phyloP scores from a whole-genome alignment of 2,797 vertebrate species.

The Aulostomus chinensis region DNA sequence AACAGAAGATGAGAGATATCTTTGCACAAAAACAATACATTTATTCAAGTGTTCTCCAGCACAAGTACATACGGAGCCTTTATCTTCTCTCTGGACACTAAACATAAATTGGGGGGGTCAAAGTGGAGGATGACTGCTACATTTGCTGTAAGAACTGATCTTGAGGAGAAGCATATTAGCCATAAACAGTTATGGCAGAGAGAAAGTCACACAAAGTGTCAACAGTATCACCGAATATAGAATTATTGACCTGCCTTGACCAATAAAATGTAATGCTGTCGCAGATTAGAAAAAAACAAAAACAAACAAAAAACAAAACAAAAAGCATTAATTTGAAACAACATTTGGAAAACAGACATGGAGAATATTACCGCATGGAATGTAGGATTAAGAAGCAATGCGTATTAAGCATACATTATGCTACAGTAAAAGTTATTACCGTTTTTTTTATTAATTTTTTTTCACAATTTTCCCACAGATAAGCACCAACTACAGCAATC shows the following conservation, averaged over 20 bases:
- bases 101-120: constrained; percentile 74
- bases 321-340: constrained; percentile 70
- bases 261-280: constrained; percentile 89
- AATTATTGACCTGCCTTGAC: constrained; percentile 78
- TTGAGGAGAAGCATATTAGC: constrained; percentile 78
- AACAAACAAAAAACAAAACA: constrained; percentile 80
- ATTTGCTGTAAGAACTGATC: constrained; percentile 94
- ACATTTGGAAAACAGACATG: constrained; percentile 70
- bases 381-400: constrained; percentile 85
- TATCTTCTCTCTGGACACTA: constrained; percentile 92
- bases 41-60: constrained; percentile 99
- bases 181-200: constrained; percentile 92
- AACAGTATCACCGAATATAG: constrained; percentile 80
- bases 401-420: constrained; percentile 84
- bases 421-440: constrained; percentile 89
- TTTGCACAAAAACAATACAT: constrained; percentile 99
- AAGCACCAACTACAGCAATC: constrained; percentile 99
- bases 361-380: constrained; percentile 87
- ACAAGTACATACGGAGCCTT: constrained; percentile 96
- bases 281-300: constrained; percentile 86
- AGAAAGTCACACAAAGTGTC: constrained; percentile 91
- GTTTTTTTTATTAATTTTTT: constrained; percentile 67
- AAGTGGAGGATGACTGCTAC: constrained; percentile 92
- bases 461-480: constrained; percentile 94
- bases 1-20: constrained; percentile 70